Evolutionary conservation across 2,797 vertebrate species (phyloP).

Genomic region (Pampus argenteus): DNA sequence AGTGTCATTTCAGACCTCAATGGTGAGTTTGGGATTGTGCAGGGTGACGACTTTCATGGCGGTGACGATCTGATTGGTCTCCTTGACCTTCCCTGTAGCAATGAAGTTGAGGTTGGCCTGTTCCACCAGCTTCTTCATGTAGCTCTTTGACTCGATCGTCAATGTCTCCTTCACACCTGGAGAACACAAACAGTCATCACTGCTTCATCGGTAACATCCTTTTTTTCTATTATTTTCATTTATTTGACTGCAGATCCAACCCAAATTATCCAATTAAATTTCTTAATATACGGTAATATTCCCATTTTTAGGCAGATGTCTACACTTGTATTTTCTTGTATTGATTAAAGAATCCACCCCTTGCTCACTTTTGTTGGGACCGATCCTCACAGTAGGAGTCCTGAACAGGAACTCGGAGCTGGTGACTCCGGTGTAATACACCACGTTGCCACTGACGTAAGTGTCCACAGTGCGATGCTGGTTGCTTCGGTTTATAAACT

Average conservation of each 20-base stretch:
- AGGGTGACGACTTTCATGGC: conserved; percentile 87
- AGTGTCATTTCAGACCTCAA: conserved; percentile 83
- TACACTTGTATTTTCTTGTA: not conserved
- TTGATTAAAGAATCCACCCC: not conserved
- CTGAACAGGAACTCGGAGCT: conserved; percentile 89
- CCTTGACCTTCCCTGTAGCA: conserved; percentile 89
- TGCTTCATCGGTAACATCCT: not conserved
- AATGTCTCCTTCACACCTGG: conserved; percentile 83
- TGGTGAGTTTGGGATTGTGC: conserved; percentile 84
- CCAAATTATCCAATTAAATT: too few relatives aligned
- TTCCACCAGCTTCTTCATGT: conserved; percentile 91
- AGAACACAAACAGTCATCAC: not conserved
- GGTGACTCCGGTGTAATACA: conserved; percentile 93
- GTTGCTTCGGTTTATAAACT: conserved; percentile 87
- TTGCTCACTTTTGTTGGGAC: conserved; percentile 87
- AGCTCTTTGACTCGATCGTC: conserved; percentile 81
- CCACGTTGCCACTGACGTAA: conserved; percentile 89
- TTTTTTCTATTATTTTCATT: not conserved
- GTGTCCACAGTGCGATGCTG: conserved; percentile 78
- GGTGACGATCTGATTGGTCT: conserved; percentile 88
- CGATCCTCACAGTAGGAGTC: conserved; percentile 80
- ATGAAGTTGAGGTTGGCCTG: conserved; percentile 95
- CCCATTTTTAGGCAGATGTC: not conserved
- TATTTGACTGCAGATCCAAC: too few relatives aligned
- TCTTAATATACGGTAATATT: too few relatives aligned